phyloP scores from a whole-genome alignment of 2,113 vertebrate species.

The Paramormyrops kingsleyae region DNA sequence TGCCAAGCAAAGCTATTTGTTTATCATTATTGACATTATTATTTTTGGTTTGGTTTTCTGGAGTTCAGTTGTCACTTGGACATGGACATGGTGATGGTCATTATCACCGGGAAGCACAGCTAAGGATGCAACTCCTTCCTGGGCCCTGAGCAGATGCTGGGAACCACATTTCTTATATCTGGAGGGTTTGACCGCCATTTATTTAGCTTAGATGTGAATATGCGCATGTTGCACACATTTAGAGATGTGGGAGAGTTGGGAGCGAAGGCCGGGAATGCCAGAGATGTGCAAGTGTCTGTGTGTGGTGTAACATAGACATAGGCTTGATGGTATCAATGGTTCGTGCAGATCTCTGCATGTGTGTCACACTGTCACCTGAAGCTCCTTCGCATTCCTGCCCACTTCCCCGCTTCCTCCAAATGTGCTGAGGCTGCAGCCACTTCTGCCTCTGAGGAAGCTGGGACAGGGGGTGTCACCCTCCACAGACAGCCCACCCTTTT shows the following conservation, averaged over 20 bases:
- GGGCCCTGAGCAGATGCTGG: not conserved
- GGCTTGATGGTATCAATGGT: slow-evolving; percentile 7
- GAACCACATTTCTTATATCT: not conserved
- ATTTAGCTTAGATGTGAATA: slow-evolving; percentile 33
- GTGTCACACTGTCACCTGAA: not conserved
- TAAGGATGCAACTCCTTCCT: not conserved
- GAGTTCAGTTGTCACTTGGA: not conserved
- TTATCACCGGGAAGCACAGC: not conserved
- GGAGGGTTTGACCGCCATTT: slow-evolving; percentile 35
- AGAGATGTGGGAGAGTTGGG: not conserved
- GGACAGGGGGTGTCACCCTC: no score
- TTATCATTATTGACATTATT: not conserved
- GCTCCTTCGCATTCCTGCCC: not conserved
- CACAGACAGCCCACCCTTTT: no score
- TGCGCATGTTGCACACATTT: slow-evolving; percentile 26
- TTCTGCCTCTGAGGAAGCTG: not conserved
- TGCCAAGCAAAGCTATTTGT: not conserved
- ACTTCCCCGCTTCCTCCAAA: not conserved
- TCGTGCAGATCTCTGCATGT: not conserved
- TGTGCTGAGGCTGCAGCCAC: not conserved
- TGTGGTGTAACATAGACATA: not conserved
- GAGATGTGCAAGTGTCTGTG: not conserved
- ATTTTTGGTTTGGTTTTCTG: not conserved
- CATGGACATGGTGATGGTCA: not conserved
- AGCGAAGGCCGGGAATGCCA: slow-evolving; percentile 19